Conservation (phyloP, 2,797 vertebrate genomes). For the Sylvia borin region DNA sequence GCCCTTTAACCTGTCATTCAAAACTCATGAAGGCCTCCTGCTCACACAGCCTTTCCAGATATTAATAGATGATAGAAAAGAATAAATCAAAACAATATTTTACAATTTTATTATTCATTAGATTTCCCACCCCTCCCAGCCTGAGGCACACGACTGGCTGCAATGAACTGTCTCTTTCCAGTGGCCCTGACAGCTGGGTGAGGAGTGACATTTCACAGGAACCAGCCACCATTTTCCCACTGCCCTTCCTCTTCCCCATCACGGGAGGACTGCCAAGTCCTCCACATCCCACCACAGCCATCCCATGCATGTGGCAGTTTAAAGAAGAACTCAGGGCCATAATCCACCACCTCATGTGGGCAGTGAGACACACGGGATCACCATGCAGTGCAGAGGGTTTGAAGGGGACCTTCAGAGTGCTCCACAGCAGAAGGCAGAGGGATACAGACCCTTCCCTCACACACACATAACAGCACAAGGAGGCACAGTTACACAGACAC, state of each 20-base stretch:
- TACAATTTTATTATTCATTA: slow-evolving; percentile 67
- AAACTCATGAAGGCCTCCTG: slow-evolving; percentile 73
- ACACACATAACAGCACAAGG: fast-evolving
- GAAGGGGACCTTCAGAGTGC: neutral
- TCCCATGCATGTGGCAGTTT: neutral
- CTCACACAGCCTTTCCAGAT: slow-evolving; percentile 63
- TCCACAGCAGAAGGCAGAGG: neutral
- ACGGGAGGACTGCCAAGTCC: fast-evolving
- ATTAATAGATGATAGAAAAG: slow-evolving; percentile 73
- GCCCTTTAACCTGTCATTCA: slow-evolving; percentile 85
- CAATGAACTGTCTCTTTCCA: neutral
- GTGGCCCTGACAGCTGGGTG: neutral
- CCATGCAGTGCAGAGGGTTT: neutral
- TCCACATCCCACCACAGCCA: neutral
- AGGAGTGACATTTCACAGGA: neutral
- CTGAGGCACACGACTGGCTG: neutral
- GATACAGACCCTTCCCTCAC: neutral
- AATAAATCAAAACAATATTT: slow-evolving; percentile 74
- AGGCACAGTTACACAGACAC: neutral
- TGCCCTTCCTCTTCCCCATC: slow-evolving; percentile 32
- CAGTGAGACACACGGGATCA: fast-evolving
- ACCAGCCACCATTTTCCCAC: neutral
- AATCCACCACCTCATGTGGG: fast-evolving
- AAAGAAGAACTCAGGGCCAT: neutral
- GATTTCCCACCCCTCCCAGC: neutral